Conservation (phyloP, 2,888 invertebrate genomes). For the Nezara viridula region DNA sequence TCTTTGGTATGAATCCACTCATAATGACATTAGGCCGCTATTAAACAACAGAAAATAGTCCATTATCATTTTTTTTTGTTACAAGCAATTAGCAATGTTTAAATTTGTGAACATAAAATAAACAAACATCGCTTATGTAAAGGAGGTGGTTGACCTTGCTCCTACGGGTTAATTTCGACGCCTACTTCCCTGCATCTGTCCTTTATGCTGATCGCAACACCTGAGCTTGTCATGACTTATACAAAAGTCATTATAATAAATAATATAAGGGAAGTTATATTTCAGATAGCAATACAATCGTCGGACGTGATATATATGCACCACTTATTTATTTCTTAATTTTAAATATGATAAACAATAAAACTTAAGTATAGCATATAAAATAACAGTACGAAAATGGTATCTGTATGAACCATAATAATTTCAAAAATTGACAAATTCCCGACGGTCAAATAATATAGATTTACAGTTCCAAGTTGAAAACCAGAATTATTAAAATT, state of each 20-base stretch:
- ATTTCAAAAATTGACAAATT: too few species aligned
- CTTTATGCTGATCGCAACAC: neutral
- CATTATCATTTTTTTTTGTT: neutral
- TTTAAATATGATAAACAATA: neutral
- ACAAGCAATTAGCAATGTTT: neutral
- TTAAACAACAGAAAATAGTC: neutral
- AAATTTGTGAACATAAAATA: neutral
- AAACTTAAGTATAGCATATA: too few species aligned
- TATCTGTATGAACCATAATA: too few species aligned
- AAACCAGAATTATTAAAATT: too few species aligned
- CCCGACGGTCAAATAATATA: too few species aligned
- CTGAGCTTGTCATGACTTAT: neutral
- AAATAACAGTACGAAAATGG: too few species aligned
- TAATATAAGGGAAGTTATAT: neutral
- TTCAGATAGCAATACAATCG: neutral
- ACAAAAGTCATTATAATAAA: neutral
- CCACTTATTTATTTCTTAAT: too few species aligned
- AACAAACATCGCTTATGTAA: neutral
- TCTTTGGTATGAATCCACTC: too few species aligned
- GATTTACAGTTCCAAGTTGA: too few species aligned
- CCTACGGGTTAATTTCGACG: conserved; percentile 9
- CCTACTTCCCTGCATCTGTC: neutral
- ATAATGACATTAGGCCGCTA: too few species aligned
- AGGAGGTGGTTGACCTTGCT: neutral
- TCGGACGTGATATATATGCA: too few species aligned